Percentiles rank a stretch among this genome's conserved stretches.
Conservation (phyloP, 1,140 invertebrate genomes). For the Atopsyche davidsoni region DNA sequence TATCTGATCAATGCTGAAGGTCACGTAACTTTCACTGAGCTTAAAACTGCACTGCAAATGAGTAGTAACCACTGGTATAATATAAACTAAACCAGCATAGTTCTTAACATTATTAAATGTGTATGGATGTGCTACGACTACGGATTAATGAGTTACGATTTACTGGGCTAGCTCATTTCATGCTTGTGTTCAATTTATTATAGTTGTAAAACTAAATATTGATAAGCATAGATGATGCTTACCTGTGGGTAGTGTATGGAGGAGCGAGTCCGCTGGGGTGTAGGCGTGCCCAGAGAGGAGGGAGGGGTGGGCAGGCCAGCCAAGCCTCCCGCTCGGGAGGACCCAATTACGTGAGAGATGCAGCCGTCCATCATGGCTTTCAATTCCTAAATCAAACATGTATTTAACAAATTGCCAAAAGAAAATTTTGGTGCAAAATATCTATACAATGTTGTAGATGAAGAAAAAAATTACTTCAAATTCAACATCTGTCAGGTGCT, state of each 20-base stretch:
- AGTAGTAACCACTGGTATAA: too few relatives aligned
- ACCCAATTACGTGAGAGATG: constrained; percentile 74
- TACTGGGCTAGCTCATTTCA: too few relatives aligned
- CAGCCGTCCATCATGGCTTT: constrained; percentile 67
- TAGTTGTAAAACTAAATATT: neutral
- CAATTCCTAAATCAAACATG: constrained; percentile 44
- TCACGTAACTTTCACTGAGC: too few relatives aligned
- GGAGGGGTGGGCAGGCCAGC: constrained; percentile 31
- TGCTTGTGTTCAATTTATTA: too few relatives aligned
- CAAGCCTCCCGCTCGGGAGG: constrained; percentile 44
- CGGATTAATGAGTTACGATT: too few relatives aligned
- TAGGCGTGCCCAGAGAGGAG: constrained; percentile 35
- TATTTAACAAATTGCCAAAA: neutral
- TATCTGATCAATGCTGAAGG: too few relatives aligned
- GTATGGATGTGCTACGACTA: too few relatives aligned
- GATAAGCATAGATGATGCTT: neutral
- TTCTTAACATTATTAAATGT: too few relatives aligned
- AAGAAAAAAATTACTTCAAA: constrained; percentile 56
- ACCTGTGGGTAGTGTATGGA: constrained; percentile 13
- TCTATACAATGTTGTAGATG: neutral
- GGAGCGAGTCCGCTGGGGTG: constrained; percentile 16
- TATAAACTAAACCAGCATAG: too few relatives aligned
- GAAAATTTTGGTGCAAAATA: neutral
- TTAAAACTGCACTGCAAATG: too few relatives aligned
- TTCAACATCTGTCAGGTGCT: constrained; percentile 64